Percentiles rank a stretch among this genome's conserved stretches.
These are phyloP conservation scores for Atrina japonica DNA, from an alignment of 2,888 invertebrate genomes.

Conservation along the genomic window DNA sequence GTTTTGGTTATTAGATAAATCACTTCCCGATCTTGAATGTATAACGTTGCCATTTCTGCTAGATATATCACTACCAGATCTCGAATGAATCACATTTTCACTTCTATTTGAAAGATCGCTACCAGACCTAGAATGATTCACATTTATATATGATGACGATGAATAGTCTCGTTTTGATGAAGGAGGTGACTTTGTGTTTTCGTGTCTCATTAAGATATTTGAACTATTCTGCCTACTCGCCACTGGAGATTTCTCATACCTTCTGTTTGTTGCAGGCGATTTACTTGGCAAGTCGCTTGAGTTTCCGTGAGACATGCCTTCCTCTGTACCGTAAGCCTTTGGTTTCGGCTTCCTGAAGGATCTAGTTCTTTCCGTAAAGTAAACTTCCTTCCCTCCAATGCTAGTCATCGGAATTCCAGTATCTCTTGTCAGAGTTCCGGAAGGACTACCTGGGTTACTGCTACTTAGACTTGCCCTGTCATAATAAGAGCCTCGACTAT, in stretches of 20 bases:
- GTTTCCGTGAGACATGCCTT: conserved; percentile 11
- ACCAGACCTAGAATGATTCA: conserved; percentile 14
- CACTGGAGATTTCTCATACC: conserved; percentile 7
- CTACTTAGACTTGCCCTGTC: conserved; percentile 31
- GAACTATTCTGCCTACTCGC: conserved; percentile 20
- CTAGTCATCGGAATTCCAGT: conserved; percentile 54
- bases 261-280: conserved; percentile 6
- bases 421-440: conserved; percentile 48
- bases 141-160: conserved; percentile 14
- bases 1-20: conserved; percentile 1
- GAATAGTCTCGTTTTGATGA: conserved; percentile 11
- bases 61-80: conserved; percentile 22
- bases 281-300: not conserved
- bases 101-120: conserved; percentile 18
- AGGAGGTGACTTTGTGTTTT: conserved; percentile 11
- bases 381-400: conserved; percentile 64
- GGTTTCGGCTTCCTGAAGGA: conserved; percentile 66
- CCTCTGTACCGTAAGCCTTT: conserved; percentile 2
- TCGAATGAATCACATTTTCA: conserved; percentile 3
- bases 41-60: conserved; percentile 8
- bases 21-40: conserved; percentile 22
- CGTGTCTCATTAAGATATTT: not conserved
- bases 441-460: conserved; percentile 54
- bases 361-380: conserved; percentile 65
- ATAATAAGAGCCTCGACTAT: conserved; percentile 4